A percentile compares a stretch with the other conserved stretches of the same genome.
These are phyloP conservation scores for Tachysurus vachellii DNA, from an alignment of 2,113 vertebrate species.

Conservation along the genomic window DNA sequence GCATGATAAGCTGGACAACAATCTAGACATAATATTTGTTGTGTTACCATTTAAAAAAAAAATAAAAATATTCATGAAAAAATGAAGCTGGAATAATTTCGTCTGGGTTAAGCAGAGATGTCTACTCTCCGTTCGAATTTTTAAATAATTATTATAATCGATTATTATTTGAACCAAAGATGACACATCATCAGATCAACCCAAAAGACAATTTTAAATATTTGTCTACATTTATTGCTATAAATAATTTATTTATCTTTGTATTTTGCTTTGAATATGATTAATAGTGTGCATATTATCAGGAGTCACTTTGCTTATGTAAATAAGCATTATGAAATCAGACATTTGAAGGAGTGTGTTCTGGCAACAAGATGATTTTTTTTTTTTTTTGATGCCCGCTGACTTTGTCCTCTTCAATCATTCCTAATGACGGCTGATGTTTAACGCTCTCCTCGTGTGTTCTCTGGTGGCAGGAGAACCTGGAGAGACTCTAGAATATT, in stretches of 20 bases:
- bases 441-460: slow-evolving; percentile 20
- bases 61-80: not conserved
- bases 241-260: not conserved
- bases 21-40: not conserved
- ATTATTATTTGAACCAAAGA: slow-evolving; percentile 51
- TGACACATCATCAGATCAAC: slow-evolving; percentile 19
- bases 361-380: not conserved
- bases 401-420: slow-evolving; percentile 19
- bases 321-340: not conserved
- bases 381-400: not conserved
- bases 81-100: not conserved
- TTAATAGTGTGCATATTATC: not conserved
- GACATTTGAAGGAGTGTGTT: slow-evolving; percentile 10
- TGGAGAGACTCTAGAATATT: slow-evolving; percentile 33
- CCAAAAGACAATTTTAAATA: not conserved
- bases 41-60: not conserved
- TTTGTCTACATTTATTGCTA: not conserved
- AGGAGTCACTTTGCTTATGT: not conserved
- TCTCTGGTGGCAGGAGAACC: slow-evolving; percentile 45
- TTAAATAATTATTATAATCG: not conserved
- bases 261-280: not conserved
- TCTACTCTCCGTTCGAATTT: slow-evolving; percentile 1
- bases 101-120: not conserved
- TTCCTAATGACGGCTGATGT: slow-evolving; percentile 12
- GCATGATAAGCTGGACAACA: slow-evolving; percentile 2